Conservation (phyloP, 2,113 vertebrate genomes). For the Macaca mulatta region DNA sequence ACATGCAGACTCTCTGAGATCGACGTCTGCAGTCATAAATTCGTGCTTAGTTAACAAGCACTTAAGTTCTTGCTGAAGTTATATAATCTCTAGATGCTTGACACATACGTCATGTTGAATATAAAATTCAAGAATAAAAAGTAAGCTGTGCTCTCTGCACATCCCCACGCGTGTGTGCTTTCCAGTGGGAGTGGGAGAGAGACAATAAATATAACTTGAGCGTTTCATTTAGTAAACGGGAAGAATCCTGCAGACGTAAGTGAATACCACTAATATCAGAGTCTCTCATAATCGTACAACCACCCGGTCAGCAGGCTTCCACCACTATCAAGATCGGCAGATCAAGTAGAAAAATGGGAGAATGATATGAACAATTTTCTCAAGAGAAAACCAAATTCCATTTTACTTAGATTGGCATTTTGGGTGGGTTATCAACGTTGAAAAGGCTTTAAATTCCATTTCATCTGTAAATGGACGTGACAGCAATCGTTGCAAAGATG, state of each 20-base stretch:
- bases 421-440: background rate
- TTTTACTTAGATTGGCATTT: background rate
- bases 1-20: background rate
- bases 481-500: background rate
- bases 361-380: background rate
- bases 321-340: background rate
- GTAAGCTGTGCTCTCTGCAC: background rate
- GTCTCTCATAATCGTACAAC: background rate
- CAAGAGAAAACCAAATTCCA: conserved; percentile 4
- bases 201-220: background rate
- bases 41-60: background rate
- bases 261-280: background rate
- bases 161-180: accelerated
- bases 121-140: background rate
- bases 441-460: background rate
- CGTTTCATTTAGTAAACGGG: background rate
- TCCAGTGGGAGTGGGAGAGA: background rate
- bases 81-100: background rate
- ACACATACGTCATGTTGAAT: background rate
- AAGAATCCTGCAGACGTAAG: background rate
- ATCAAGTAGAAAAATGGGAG: background rate
- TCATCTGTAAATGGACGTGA: background rate
- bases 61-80: background rate
- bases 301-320: background rate
- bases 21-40: background rate